A percentile compares a stretch with the other conserved stretches of the same genome.
Conservation (phyloP, 2,797 vertebrate species). For the Melopsittacus undulatus region DNA sequence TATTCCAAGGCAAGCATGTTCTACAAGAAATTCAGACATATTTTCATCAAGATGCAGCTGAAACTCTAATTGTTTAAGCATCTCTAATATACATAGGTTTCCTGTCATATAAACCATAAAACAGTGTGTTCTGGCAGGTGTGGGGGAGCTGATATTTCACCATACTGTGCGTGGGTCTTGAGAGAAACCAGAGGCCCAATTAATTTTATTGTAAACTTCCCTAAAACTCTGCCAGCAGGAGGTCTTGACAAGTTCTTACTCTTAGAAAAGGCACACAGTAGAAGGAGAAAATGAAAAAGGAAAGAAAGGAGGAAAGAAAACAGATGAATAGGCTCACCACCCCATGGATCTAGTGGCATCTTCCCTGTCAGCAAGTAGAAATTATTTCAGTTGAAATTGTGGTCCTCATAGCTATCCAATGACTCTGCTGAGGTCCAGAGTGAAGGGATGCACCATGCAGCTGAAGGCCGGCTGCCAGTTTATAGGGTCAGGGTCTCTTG, state of each 20-base stretch:
- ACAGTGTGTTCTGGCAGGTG: neutral
- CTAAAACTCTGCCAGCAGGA: neutral
- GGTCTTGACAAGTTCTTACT: neutral
- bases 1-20: neutral
- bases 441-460: neutral
- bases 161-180: neutral
- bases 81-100: neutral
- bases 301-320: neutral
- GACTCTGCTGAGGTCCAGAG: neutral
- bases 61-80: neutral
- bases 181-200: neutral
- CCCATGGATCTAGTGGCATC: neutral
- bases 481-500: neutral
- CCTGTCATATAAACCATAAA: neutral
- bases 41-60: neutral
- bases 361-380: neutral
- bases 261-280: neutral
- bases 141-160: neutral
- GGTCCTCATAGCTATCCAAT: neutral
- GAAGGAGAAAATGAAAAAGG: neutral
- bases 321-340: neutral
- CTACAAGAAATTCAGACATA: rapidly evolving
- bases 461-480: neutral
- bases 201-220: neutral
- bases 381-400: neutral